phyloP scores from a whole-genome alignment of 1,140 invertebrate genomes.

The Drosophila tristis region DNA sequence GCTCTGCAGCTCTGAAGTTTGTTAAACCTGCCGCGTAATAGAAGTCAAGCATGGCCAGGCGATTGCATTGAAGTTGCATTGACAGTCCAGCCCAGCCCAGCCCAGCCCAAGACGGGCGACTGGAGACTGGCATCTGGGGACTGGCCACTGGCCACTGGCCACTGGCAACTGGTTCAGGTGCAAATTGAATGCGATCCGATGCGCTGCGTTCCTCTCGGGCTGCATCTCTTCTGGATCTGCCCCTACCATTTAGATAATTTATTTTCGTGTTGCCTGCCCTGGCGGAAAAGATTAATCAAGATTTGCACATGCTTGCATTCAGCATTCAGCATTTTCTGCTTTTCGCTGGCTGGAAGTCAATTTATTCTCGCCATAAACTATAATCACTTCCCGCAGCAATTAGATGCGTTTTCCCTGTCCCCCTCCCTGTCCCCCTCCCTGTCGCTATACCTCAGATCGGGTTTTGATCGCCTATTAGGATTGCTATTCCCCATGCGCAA shows the following conservation, averaged over 20 bases:
- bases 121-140: constrained; percentile 11
- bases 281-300: constrained; percentile 82
- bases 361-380: constrained; percentile 72
- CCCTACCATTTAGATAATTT: constrained; percentile 58
- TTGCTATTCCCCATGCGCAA: too few species aligned
- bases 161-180: constrained; percentile 76
- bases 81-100: constrained; percentile 38
- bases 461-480: too few species aligned
- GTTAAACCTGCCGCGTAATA: constrained; percentile 81
- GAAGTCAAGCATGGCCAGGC: constrained; percentile 71
- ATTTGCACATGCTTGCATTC: constrained; percentile 78
- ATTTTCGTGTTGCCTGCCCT: constrained; percentile 69
- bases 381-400: constrained; percentile 70
- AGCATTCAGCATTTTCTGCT: background rate
- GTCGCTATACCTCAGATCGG: background rate
- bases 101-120: constrained; percentile 1
- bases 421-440: constrained; percentile 14
- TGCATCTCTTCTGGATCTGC: background rate
- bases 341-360: constrained; percentile 53
- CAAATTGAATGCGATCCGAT: constrained; percentile 75
- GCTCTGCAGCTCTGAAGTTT: constrained; percentile 43
- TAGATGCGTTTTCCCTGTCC: constrained; percentile 49
- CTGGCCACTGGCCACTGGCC: constrained; percentile 20
- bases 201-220: constrained; percentile 12
- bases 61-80: constrained; percentile 62